These are phyloP conservation scores for Griposia aprilina DNA, from an alignment of 2,888 invertebrate species.

Conservation along the genomic window DNA sequence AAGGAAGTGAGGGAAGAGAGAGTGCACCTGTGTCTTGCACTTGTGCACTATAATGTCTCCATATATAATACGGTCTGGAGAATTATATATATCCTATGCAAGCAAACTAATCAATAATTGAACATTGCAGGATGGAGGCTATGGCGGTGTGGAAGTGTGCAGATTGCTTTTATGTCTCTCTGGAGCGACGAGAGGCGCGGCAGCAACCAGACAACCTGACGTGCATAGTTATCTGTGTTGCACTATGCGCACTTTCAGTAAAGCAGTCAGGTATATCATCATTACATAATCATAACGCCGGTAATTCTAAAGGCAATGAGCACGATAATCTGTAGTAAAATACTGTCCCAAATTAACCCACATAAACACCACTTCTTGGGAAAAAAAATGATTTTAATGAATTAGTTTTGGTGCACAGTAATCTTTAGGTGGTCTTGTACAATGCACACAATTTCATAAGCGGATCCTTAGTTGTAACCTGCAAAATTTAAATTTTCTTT, in stretches of 20 bases:
- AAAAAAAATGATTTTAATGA: not conserved
- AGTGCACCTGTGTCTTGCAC: too few relatives aligned
- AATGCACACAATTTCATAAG: not conserved
- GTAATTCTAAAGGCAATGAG: not conserved
- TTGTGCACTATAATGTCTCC: too few relatives aligned
- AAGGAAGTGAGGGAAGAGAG: too few relatives aligned
- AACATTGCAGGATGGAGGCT: conserved; percentile 81
- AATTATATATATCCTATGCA: too few relatives aligned
- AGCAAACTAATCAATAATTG: not conserved
- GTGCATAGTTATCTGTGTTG: conserved; percentile 86
- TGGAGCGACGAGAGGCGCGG: conserved; percentile 82
- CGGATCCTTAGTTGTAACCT: too few relatives aligned
- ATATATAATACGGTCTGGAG: too few relatives aligned
- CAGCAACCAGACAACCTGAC: conserved; percentile 79
- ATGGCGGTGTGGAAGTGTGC: conserved; percentile 87
- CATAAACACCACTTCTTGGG: not conserved
- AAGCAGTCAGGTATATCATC: conserved; percentile 80
- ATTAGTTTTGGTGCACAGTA: not conserved
- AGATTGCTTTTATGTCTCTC: conserved; percentile 84
- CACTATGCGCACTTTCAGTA: conserved; percentile 84
- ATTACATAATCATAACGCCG: not conserved
- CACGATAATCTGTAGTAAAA: not conserved
- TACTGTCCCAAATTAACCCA: too few relatives aligned
- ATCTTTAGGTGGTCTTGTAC: not conserved
- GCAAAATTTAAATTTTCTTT: too few relatives aligned